phyloP scores from a whole-genome alignment of 2,797 vertebrate species.

The Sternarchorhynchus goeldii region DNA sequence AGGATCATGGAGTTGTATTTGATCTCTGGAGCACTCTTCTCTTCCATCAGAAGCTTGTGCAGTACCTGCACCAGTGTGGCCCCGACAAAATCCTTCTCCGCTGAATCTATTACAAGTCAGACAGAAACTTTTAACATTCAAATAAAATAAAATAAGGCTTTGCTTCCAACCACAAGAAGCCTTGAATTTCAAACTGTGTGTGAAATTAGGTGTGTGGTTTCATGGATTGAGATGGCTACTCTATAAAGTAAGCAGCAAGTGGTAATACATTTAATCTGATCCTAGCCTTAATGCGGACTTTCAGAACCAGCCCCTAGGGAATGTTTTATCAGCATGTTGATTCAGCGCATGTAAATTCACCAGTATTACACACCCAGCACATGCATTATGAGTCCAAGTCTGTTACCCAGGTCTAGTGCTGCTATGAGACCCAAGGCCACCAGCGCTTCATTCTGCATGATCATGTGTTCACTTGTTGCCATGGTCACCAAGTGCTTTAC shows the following conservation, averaged over 20 bases:
- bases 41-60: conserved; percentile 94
- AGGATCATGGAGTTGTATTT: conserved; percentile 99
- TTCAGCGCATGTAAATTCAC: too few species aligned
- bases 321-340: background rate
- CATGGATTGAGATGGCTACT: background rate
- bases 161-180: too few species aligned
- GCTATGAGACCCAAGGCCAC: conserved; percentile 95
- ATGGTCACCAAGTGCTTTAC: conserved; percentile 96
- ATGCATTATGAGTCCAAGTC: background rate
- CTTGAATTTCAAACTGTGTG: background rate
- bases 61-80: conserved; percentile 90
- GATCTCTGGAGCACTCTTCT: conserved; percentile 95
- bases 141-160: too few species aligned
- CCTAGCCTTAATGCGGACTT: background rate
- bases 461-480: conserved; percentile 98
- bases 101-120: conserved; percentile 74
- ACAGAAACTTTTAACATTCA: background rate
- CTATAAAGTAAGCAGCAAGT: too few species aligned
- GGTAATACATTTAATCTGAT: background rate
- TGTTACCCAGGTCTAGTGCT: conserved; percentile 90
- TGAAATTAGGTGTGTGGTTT: background rate
- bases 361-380: background rate
- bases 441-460: conserved; percentile 98
- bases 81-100: conserved; percentile 93
- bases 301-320: background rate